Evolutionary conservation across 2,888 invertebrate genomes (phyloP).

Genomic region (Hypercompe scribonia): DNA sequence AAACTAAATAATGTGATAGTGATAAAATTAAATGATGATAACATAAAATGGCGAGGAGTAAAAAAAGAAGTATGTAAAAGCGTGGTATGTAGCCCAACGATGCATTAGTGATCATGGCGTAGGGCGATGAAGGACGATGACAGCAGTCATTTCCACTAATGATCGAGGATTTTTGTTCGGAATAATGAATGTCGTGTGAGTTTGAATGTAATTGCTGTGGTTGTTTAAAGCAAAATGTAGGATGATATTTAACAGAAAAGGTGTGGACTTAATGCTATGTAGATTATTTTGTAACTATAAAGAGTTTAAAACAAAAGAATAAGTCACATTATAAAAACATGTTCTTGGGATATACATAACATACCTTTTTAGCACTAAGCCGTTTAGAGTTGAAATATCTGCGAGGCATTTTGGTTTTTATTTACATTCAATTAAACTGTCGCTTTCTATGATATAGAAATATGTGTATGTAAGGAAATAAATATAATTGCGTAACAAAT

Average conservation of each 20-base stretch:
- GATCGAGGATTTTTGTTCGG: conserved; percentile 32
- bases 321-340: background rate
- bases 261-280: background rate
- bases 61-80: conserved; percentile 29
- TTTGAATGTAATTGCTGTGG: conserved; percentile 1
- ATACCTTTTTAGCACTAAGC: background rate
- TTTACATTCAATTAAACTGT: background rate
- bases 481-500: no score
- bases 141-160: conserved; percentile 36
- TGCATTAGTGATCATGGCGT: conserved; percentile 31
- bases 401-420: background rate
- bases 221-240: background rate
- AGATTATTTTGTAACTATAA: background rate
- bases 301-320: background rate
- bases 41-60: no score
- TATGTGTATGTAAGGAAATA: no score
- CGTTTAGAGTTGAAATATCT: background rate
- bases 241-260: background rate
- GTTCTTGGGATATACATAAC: background rate
- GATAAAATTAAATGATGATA: conserved; percentile 42
- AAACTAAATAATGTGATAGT: conserved; percentile 11
- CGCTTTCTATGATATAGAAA: no score
- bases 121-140: conserved; percentile 35
- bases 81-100: conserved; percentile 31
- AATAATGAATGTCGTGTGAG: conserved; percentile 25